Evolutionary conservation across 2,888 invertebrate genomes (phyloP), one percentile per base, ranked within the genome.

Genomic region (Leucophora obtusa): DNA sequence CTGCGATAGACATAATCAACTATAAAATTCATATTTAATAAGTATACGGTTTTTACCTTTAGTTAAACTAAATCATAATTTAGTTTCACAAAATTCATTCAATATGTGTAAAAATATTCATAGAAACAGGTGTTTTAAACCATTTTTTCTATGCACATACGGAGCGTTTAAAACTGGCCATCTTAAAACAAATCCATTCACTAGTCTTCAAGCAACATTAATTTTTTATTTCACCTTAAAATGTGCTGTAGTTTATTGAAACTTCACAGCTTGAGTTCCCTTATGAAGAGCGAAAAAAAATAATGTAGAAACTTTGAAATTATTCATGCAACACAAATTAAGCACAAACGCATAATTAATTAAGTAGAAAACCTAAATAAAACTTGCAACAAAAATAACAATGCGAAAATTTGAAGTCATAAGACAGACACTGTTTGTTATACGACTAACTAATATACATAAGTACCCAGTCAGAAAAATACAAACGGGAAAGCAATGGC

Each of bases 341-440:
- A 83, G 86, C 85, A 85, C 86, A 86, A 86, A 87, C 87, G 85
- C 87, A 86, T 87, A 87, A 87, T 86, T 86, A 86, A 86, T 85
- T 86, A 85, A 84, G n/a, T 51, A 65, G 63, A 76, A 70, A 76
- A 33, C 58, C 14, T 51, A 70, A 69, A 50, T 56, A 47, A n/a
- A 14, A 0, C 5, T 14, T 47, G n/a, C 43, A 47, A 47, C 43
- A 14, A n/a, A 47, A n/a, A 47, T 5, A 6, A 47, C n/a, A 47
- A 11, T 2, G n/a, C 6, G n/a, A n/a, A 47, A 2, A 47, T n/a
- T 47, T 47, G 1, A 38, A 47, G 43, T 47, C 43, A 47, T 47
- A 47, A 47, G n/a, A n/a, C n/a, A n/a, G n/a, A n/a, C n/a, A n/a
- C n/a, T n/a, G n/a, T n/a, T n/a, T n/a, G n/a, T n/a, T n/a, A n/a